phyloP scores from a whole-genome alignment of 2,113 vertebrate genomes.

The Psephotus haematonotus region DNA sequence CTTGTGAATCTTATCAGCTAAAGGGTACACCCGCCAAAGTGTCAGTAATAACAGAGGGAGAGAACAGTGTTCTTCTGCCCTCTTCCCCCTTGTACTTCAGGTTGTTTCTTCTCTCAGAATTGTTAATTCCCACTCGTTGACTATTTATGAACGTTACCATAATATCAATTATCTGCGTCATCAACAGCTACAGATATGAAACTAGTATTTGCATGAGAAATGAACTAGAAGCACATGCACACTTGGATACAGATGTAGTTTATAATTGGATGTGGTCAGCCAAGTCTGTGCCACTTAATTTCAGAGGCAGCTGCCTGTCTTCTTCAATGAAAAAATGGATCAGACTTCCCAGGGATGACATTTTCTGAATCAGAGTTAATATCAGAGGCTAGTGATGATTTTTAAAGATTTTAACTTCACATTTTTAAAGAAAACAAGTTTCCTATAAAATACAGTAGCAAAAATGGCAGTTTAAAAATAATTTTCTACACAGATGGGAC shows the following conservation, averaged over 20 bases:
- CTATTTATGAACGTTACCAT: not conserved
- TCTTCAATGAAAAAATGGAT: not conserved
- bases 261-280: not conserved
- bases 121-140: not conserved
- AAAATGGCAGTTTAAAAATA: not conserved
- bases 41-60: not conserved
- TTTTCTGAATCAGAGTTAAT: not conserved
- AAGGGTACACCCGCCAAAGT: not conserved
- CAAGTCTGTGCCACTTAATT: not conserved
- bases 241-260: fast-evolving
- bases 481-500: not conserved
- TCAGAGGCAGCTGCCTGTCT: not conserved
- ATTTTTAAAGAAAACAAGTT: not conserved
- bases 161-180: not conserved
- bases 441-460: not conserved
- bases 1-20: not conserved
- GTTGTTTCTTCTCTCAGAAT: not conserved
- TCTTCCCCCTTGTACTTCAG: not conserved
- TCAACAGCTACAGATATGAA: not conserved
- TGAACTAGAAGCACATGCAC: not conserved
- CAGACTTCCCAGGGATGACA: not conserved
- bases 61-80: not conserved
- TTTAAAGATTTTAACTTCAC: not conserved
- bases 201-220: not conserved
- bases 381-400: not conserved